Percentiles rank a stretch among this genome's conserved stretches.
These are phyloP conservation scores for Spatula versicolor DNA, from an alignment of 2,797 vertebrate species.

Conservation along the genomic window DNA sequence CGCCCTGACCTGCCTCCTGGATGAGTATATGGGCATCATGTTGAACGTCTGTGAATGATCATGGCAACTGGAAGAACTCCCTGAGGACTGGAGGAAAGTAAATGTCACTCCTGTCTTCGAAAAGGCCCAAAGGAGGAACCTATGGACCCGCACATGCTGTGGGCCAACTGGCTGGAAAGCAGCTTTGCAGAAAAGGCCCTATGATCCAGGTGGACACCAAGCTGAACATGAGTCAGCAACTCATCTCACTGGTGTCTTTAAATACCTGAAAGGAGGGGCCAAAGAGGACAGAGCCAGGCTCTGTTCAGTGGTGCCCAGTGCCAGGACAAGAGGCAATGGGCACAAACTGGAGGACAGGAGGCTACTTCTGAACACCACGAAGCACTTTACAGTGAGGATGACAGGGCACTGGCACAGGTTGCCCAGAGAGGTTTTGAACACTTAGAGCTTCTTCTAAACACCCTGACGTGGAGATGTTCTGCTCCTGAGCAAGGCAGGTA, in stretches of 20 bases:
- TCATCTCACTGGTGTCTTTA: neutral
- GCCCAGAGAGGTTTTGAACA: neutral
- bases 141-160: neutral
- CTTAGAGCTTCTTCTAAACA: neutral
- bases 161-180: neutral
- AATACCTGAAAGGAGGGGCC: neutral
- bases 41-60: neutral
- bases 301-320: neutral
- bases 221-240: neutral
- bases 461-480: neutral
- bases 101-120: neutral
- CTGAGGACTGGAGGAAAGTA: neutral
- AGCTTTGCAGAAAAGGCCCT: neutral
- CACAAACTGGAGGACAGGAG: neutral
- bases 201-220: neutral
- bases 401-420: rapidly evolving
- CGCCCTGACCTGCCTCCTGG: neutral
- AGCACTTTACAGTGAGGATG: neutral
- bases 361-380: neutral
- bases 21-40: neutral
- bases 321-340: neutral
- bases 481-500: neutral
- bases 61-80: neutral
- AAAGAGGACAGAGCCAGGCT: neutral
- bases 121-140: neutral